Base-by-base conservation (phyloP, 2,113 vertebrate species). In the Cryptomyrus ogoouensis region DNA sequence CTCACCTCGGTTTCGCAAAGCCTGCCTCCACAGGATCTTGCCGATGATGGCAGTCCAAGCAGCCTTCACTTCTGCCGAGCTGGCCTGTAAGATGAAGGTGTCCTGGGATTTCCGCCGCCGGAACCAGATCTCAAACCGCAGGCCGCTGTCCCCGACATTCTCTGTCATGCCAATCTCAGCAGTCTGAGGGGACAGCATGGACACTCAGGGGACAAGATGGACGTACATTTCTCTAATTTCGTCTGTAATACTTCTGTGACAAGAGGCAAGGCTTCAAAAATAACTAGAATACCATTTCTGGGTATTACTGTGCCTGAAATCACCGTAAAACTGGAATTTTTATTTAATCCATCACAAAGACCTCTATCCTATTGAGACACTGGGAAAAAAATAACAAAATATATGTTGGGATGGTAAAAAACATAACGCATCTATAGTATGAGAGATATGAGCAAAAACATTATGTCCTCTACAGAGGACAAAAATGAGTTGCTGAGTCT, bases 111-210 rank as follows among this genome's bases (percentile, higher is more conserved):
- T 97, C 91, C 96, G 95, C 42, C 97, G 93, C 2, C 96, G 94
- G 89, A 97, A 97, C 97, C 96, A 98, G 92, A 97, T 97, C 95
- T 97, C 97, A 90, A 97, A 97, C 19, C 96, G 95, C 10, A 97
- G 94, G 12, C 97, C 96, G 1, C 96, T 97, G 92, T 97, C 96
- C 0, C 97, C 97, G 0, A 97, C 95, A 21, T 95, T 97, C 92
- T 97, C 96, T 0, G 97, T 97, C 95, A 97, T 96, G 21, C 97
- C 96, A 42, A 97, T 97, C 91, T 97, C 95, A 17, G 97, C 97
- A 0, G 95, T 97, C 97, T 97, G 88, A 62, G 89, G 10, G n/a
- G 2, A 90, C 46, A 6, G 1, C 19, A 39, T 3, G 83, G 66
- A 50, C 4, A 39, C 56, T 66, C 58, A 74, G 24, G 24, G 83